Conservation (phyloP, 2,888 invertebrate species). For the Lissonota sp. region DNA sequence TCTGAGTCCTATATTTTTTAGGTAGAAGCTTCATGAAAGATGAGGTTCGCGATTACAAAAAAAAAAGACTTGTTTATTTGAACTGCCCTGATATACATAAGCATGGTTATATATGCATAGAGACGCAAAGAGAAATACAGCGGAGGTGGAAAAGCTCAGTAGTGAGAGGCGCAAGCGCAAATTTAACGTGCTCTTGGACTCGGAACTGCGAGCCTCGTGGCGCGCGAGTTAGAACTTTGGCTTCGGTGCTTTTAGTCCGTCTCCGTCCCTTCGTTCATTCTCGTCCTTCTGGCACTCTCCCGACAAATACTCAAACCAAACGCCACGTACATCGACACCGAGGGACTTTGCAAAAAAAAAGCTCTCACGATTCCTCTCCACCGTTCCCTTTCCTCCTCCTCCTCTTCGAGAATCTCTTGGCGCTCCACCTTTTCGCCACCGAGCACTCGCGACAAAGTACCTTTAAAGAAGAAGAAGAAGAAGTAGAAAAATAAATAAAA, state of each 20-base stretch:
- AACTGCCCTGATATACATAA: background rate
- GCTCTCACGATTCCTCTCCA: conserved; percentile 28
- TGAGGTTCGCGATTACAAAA: too few species aligned
- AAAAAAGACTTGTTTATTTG: too few species aligned
- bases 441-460: background rate
- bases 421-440: conserved; percentile 13
- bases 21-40: too few species aligned
- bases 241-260: conserved; percentile 78
- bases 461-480: conserved; percentile 4
- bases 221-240: conserved; percentile 77
- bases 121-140: conserved; percentile 14
- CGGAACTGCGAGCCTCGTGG: conserved; percentile 75
- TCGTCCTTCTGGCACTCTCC: conserved; percentile 67
- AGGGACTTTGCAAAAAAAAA: background rate
- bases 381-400: conserved; percentile 22
- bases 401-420: background rate
- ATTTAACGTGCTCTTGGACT: conserved; percentile 67
- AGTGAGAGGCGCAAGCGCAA: conserved; percentile 74
- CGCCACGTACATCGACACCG: conserved; percentile 35
- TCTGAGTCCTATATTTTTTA: too few species aligned
- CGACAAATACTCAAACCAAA: conserved; percentile 22
- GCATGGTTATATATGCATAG: background rate
- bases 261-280: conserved; percentile 77
- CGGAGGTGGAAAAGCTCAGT: conserved; percentile 57
- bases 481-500: conserved; percentile 11